A percentile compares a stretch with the other conserved stretches of the same genome.
phyloP scores from a whole-genome alignment of 1,140 invertebrate species.

The Hyphantria cunea region DNA sequence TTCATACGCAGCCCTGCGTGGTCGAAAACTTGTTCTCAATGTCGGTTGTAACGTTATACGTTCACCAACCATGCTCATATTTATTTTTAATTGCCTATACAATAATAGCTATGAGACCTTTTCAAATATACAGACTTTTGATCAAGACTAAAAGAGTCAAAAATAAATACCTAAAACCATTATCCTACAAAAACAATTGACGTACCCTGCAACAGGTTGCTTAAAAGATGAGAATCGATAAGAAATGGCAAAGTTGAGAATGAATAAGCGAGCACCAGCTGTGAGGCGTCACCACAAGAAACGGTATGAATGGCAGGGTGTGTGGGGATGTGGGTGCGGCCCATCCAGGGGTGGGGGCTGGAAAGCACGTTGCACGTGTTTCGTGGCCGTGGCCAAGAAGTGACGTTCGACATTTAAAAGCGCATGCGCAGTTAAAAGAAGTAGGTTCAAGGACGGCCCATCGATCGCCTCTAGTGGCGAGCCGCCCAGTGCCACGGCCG shows the following conservation, averaged over 20 bases:
- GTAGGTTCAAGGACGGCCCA: conserved; percentile 68
- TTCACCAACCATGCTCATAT: conserved; percentile 2
- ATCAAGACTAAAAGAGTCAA: too few species aligned
- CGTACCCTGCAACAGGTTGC: conserved; percentile 51
- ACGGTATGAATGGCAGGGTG: conserved; percentile 54
- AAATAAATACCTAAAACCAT: conserved; percentile 5
- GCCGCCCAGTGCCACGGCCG: conserved; percentile 52
- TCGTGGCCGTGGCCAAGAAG: conserved; percentile 68
- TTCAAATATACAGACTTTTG: too few species aligned
- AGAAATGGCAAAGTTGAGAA: conserved; percentile 68
- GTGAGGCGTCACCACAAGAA: conserved; percentile 37
- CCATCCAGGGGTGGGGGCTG: conserved; percentile 17
- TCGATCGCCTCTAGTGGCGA: conserved; percentile 59
- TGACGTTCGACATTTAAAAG: conserved; percentile 63
- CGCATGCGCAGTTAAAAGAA: conserved; percentile 55
- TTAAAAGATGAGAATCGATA: conserved; percentile 65
- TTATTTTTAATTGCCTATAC: conserved; percentile 1
- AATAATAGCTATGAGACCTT: too few species aligned
- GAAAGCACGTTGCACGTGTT: conserved; percentile 43
- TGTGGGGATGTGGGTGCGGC: conserved; percentile 15
- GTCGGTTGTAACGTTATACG: conserved; percentile 40
- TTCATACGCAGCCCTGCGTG: conserved; percentile 73
- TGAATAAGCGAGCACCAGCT: conserved; percentile 38
- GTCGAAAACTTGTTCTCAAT: conserved; percentile 58
- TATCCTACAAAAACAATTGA: conserved; percentile 36